phyloP scores from a whole-genome alignment of 2,888 invertebrate genomes.

The Nomada flava region DNA sequence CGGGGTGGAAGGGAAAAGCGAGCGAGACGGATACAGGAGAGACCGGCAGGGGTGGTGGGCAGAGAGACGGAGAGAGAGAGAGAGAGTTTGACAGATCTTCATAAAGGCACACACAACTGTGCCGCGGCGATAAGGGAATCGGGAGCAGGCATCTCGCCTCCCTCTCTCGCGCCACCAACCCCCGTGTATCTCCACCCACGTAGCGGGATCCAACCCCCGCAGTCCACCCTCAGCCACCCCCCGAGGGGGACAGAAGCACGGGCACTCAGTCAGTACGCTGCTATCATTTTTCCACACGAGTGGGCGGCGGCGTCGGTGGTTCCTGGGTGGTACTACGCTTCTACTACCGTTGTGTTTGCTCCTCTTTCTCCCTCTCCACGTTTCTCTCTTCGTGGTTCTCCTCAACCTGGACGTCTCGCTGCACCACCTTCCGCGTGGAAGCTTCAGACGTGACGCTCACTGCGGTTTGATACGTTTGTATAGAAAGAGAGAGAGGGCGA shows the following conservation, averaged over 20 bases:
- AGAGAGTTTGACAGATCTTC: conserved; percentile 83
- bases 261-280: conserved; percentile 81
- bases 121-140: conserved; percentile 83
- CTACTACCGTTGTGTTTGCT: conserved; percentile 58
- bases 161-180: conserved; percentile 53
- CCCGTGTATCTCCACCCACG: conserved; percentile 26
- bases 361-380: conserved; percentile 20
- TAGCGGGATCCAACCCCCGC: conserved; percentile 61
- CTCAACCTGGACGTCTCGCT: conserved; percentile 29
- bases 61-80: conserved; percentile 25
- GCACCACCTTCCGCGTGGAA: conserved; percentile 25
- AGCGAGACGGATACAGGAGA: not conserved
- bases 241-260: conserved; percentile 65
- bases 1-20: conserved; percentile 10
- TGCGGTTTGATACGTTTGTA: conserved; percentile 19
- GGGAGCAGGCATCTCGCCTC: conserved; percentile 81
- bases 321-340: conserved; percentile 67
- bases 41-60: not conserved
- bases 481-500: not conserved
- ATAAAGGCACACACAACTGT: conserved; percentile 84
- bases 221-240: conserved; percentile 64
- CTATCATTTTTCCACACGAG: conserved; percentile 87
- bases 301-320: conserved; percentile 81
- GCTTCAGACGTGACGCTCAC: conserved; percentile 35
- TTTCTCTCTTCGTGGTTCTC: conserved; percentile 8